Percentiles rank a stretch among this genome's conserved stretches.
Conservation (phyloP, 1,140 invertebrate genomes). For the Choristoneura fumiferana region DNA sequence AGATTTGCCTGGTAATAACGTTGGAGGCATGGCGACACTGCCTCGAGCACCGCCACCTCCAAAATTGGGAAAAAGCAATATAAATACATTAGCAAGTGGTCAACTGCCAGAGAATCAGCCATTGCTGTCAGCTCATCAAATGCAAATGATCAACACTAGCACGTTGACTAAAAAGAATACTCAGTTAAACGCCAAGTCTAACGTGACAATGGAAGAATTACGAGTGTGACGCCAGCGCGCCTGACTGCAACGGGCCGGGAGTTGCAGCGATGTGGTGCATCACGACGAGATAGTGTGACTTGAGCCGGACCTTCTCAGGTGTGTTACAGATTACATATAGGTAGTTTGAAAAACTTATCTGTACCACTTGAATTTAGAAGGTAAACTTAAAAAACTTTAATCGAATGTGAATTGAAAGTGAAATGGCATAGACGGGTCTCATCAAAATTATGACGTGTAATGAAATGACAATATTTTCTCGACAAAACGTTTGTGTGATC, state of each 20-base stretch:
- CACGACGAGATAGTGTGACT: constrained; percentile 78
- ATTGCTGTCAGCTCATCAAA: constrained; percentile 80
- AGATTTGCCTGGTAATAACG: constrained; percentile 85
- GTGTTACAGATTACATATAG: constrained; percentile 62
- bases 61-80: constrained; percentile 82
- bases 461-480: too few relatives aligned
- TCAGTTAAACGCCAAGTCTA: constrained; percentile 80
- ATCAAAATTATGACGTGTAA: too few relatives aligned
- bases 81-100: constrained; percentile 79
- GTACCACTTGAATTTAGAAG: constrained; percentile 25
- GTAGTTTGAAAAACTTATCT: not conserved
- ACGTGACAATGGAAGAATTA: constrained; percentile 86
- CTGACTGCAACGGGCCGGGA: constrained; percentile 77
- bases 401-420: not conserved
- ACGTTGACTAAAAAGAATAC: constrained; percentile 84
- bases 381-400: constrained; percentile 1
- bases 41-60: constrained; percentile 86
- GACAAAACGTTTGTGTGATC: too few relatives aligned
- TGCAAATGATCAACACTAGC: constrained; percentile 83
- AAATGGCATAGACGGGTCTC: not conserved
- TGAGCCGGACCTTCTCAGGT: constrained; percentile 73
- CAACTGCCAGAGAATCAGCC: constrained; percentile 82
- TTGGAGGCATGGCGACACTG: constrained; percentile 78
- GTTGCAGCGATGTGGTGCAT: constrained; percentile 74
- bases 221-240: constrained; percentile 86